phyloP scores from a whole-genome alignment of 2,797 vertebrate species.

The Huso huso region DNA sequence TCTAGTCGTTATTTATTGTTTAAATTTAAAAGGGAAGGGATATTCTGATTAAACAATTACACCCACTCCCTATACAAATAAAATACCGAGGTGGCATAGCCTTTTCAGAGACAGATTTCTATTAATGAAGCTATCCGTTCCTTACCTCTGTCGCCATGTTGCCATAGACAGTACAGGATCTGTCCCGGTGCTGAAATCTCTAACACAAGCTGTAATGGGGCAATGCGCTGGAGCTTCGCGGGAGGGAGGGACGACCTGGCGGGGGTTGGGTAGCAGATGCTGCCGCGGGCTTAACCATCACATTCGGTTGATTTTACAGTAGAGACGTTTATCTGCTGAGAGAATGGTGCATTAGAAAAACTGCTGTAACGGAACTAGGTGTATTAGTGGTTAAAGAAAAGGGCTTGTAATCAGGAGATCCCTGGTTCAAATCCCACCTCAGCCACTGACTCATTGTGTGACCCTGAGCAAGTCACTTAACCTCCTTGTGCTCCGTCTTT shows the following conservation, averaged over 20 bases:
- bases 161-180: constrained; percentile 40
- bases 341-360: constrained; percentile 12
- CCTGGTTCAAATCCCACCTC: too few relatives aligned
- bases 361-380: not conserved
- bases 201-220: constrained; percentile 34
- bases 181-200: constrained; percentile 47
- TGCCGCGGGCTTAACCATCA: constrained; percentile 21
- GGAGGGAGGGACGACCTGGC: constrained; percentile 25
- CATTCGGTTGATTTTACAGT: constrained; percentile 15
- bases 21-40: too few relatives aligned
- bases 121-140: constrained; percentile 7
- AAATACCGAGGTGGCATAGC: too few relatives aligned
- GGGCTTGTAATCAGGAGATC: too few relatives aligned
- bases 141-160: constrained; percentile 72
- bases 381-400: too few relatives aligned
- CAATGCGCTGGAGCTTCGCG: constrained; percentile 29
- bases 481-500: too few relatives aligned
- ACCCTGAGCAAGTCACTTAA: too few relatives aligned
- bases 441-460: too few relatives aligned
- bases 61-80: too few relatives aligned
- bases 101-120: not conserved
- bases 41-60: too few relatives aligned
- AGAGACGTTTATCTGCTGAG: constrained; percentile 17
- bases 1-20: too few relatives aligned
- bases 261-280: constrained; percentile 23